A percentile compares a stretch with the other conserved stretches of the same genome.
These are phyloP conservation scores for Uloborus diversus DNA, from an alignment of 1,140 invertebrate genomes.

Conservation along the genomic window DNA sequence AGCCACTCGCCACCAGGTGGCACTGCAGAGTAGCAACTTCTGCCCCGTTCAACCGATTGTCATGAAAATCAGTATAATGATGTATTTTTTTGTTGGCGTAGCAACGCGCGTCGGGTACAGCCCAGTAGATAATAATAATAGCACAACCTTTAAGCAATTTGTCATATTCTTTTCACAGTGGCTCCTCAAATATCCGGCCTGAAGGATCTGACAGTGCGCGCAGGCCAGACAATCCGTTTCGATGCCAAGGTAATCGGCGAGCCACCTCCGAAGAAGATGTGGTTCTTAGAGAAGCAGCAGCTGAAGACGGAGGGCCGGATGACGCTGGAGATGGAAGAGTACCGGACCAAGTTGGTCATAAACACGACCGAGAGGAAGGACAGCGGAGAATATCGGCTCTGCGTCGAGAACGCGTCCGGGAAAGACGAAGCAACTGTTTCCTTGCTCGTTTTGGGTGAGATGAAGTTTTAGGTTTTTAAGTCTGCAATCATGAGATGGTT, in stretches of 20 bases:
- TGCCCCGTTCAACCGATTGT: too few relatives aligned
- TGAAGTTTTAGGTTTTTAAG: too few relatives aligned
- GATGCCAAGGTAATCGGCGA: constrained; percentile 91
- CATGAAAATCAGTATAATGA: too few relatives aligned
- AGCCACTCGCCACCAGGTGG: too few relatives aligned
- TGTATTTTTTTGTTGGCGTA: too few relatives aligned
- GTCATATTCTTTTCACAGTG: constrained; percentile 77
- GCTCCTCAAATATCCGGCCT: constrained; percentile 78
- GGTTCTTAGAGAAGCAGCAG: constrained; percentile 75
- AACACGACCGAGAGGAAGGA: constrained; percentile 79
- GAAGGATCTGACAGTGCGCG: constrained; percentile 86
- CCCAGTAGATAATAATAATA: too few relatives aligned
- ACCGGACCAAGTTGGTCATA: constrained; percentile 82
- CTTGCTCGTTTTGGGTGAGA: constrained; percentile 80
- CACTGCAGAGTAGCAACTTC: too few relatives aligned
- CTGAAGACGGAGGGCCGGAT: constrained; percentile 74
- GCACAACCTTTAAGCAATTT: too few relatives aligned
- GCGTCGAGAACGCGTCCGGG: constrained; percentile 90
- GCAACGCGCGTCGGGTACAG: too few relatives aligned
- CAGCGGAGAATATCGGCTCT: constrained; percentile 85
- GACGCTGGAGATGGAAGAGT: constrained; percentile 86
- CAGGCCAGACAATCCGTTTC: constrained; percentile 83
- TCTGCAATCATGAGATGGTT: too few relatives aligned
- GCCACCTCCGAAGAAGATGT: constrained; percentile 84
- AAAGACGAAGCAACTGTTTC: constrained; percentile 90